Percentiles rank a stretch among this genome's conserved stretches.
These are phyloP conservation scores for Chromoteleia sp. DNA, from an alignment of 2,888 invertebrate species.

Conservation along the genomic window DNA sequence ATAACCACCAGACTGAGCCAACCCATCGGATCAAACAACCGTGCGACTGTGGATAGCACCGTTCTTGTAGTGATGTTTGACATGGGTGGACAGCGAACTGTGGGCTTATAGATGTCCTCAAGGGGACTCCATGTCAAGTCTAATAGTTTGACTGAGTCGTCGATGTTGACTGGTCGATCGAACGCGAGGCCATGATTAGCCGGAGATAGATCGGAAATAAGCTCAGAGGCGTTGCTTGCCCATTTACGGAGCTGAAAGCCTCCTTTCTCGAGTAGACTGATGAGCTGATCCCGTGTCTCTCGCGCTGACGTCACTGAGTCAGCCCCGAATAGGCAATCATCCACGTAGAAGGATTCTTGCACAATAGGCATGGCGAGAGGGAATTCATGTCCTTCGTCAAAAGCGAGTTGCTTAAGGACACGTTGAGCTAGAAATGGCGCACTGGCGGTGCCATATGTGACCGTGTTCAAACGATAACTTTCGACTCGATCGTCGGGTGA, in stretches of 20 bases:
- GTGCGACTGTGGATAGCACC: neutral
- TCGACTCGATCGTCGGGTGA: neutral
- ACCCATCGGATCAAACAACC: neutral
- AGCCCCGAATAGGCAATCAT: neutral
- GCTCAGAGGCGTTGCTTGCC: slow-evolving; percentile 1
- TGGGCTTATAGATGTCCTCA: neutral
- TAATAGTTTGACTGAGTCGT: neutral
- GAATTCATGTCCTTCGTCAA: neutral
- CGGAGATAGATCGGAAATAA: neutral
- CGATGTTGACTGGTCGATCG: neutral
- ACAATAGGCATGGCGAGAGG: neutral
- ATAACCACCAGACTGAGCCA: neutral
- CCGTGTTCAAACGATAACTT: neutral
- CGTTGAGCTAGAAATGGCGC: neutral
- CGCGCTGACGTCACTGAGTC: neutral
- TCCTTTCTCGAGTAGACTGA: neutral
- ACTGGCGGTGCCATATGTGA: neutral
- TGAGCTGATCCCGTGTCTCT: neutral
- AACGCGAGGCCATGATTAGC: slow-evolving; percentile 1
- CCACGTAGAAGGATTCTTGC: neutral
- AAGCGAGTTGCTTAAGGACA: neutral
- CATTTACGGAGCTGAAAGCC: neutral
- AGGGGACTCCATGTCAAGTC: neutral
- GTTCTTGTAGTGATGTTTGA: neutral
- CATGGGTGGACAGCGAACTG: neutral